A percentile compares a stretch with the other conserved stretches of the same genome.
These are phyloP conservation scores for Astropecten irregularis DNA, from an alignment of 53 echinoderm and acorn worm species.

Conservation along the genomic window DNA sequence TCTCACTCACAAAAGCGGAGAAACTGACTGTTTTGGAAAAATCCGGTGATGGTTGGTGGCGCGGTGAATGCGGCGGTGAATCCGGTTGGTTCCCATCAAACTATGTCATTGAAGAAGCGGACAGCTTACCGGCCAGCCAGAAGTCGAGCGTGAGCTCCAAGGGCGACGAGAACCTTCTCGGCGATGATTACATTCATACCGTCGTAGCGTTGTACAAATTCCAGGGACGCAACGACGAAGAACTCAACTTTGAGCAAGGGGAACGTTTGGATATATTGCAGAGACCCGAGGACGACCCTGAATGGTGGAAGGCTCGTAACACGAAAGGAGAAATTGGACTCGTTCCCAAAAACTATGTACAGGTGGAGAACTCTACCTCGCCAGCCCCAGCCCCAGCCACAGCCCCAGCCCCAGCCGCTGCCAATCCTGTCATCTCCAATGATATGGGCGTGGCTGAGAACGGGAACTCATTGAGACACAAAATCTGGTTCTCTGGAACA, in stretches of 20 bases:
- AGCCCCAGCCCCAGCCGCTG: not conserved
- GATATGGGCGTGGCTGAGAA: slow-evolving; percentile 2
- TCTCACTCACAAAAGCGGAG: slow-evolving; percentile 81
- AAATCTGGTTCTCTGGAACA: slow-evolving; percentile 90
- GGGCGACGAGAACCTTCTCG: slow-evolving; percentile 69
- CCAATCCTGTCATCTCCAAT: slow-evolving; percentile 13
- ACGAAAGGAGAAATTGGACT: slow-evolving; percentile 77
- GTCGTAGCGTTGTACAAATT: slow-evolving; percentile 87
- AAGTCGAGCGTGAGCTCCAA: slow-evolving; percentile 76
- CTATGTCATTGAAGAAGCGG: slow-evolving; percentile 88
- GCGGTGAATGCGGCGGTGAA: slow-evolving; percentile 84
- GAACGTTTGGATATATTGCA: slow-evolving; percentile 90
- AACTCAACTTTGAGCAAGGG: slow-evolving; percentile 88
- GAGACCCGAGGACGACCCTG: slow-evolving; percentile 87
- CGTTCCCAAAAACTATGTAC: slow-evolving; percentile 94
- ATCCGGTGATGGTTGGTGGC: slow-evolving; percentile 99
- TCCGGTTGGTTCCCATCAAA: slow-evolving; percentile 97
- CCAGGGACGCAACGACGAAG: slow-evolving; percentile 90
- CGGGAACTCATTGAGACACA: slow-evolving; percentile 35
- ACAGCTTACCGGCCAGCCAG: slow-evolving; percentile 64
- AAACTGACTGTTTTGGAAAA: slow-evolving; percentile 87
- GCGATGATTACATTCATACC: slow-evolving; percentile 85
- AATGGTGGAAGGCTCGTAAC: slow-evolving; percentile 98
- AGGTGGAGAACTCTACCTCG: slow-evolving; percentile 68
- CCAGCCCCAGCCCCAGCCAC: slow-evolving; percentile 28